A percentile compares a stretch with the other conserved stretches of the same genome.
These are phyloP conservation scores for Pelvicachromis taeniatus DNA, from an alignment of 2,113 vertebrate genomes.

Conservation along the genomic window DNA sequence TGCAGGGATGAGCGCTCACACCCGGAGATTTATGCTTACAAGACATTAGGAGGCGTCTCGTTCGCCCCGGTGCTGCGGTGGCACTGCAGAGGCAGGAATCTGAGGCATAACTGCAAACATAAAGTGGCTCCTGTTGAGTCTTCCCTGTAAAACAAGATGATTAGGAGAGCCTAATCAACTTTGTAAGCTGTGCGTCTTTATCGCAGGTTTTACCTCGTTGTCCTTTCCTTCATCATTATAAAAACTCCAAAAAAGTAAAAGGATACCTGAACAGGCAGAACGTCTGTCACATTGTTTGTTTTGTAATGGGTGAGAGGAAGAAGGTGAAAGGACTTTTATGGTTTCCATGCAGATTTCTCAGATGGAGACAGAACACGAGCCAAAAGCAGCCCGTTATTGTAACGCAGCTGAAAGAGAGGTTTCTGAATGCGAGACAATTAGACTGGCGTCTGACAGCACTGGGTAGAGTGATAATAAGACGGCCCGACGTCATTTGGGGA, in stretches of 20 bases:
- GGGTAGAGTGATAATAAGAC: slow-evolving; percentile 16
- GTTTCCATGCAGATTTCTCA: slow-evolving; percentile 1
- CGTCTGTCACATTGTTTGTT: background rate
- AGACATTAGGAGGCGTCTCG: slow-evolving; percentile 1
- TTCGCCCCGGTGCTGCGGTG: background rate
- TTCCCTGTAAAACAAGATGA: background rate
- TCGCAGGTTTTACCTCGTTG: background rate
- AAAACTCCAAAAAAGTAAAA: background rate
- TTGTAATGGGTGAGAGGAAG: background rate
- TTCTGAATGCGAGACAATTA: slow-evolving; percentile 14
- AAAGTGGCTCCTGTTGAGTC: background rate
- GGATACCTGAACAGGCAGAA: background rate
- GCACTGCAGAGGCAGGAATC: slow-evolving; percentile 17
- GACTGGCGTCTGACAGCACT: background rate
- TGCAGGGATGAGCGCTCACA: background rate
- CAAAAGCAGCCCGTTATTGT: background rate
- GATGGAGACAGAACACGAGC: background rate
- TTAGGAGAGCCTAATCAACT: background rate
- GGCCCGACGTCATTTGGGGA: background rate
- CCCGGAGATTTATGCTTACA: slow-evolving; percentile 12
- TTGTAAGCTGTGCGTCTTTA: background rate
- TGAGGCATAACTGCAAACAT: background rate
- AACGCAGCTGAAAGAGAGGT: background rate
- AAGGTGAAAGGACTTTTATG: background rate
- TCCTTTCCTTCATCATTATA: background rate